Evolutionary conservation across 2,113 vertebrate genomes (phyloP).

Genomic region (Ceyx margarethae): DNA sequence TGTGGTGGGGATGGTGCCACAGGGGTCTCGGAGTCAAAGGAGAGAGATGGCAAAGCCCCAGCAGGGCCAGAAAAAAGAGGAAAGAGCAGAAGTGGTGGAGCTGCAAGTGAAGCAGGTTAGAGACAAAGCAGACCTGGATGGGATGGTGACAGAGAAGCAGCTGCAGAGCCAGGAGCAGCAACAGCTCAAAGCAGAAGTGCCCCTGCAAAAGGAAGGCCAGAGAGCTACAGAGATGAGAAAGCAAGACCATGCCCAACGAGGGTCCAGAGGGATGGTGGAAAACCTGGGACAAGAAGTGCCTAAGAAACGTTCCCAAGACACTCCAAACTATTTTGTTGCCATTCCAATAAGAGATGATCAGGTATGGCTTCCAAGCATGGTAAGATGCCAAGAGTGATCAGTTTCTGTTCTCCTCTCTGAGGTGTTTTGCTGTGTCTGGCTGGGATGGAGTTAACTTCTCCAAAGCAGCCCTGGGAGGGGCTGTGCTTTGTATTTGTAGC

Average conservation of each 20-base stretch:
- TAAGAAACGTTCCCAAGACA: not conserved
- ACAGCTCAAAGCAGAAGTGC: not conserved
- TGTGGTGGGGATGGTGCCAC: not conserved
- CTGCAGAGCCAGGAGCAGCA: not conserved
- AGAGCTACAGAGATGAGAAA: not conserved
- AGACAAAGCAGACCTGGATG: not conserved
- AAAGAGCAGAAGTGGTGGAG: not conserved
- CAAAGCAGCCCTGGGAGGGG: not conserved
- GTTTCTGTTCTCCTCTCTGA: not conserved
- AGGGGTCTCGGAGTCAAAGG: not conserved
- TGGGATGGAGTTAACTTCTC: not conserved
- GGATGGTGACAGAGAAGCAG: not conserved
- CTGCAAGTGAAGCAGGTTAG: not conserved
- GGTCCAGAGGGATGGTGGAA: not conserved
- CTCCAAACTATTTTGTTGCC: slow-evolving; percentile 65
- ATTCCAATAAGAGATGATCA: slow-evolving; percentile 58
- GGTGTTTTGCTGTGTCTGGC: not conserved
- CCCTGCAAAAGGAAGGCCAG: not conserved
- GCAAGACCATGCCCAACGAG: not conserved
- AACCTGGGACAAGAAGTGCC: not conserved
- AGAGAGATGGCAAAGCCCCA: not conserved
- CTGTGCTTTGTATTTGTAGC: not conserved
- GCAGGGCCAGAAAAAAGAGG: not conserved
- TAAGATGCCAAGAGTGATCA: not conserved
- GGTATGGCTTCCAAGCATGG: not conserved